These are phyloP conservation scores for Malachius bipustulatus DNA, from an alignment of 2,888 invertebrate species.

Conservation along the genomic window DNA sequence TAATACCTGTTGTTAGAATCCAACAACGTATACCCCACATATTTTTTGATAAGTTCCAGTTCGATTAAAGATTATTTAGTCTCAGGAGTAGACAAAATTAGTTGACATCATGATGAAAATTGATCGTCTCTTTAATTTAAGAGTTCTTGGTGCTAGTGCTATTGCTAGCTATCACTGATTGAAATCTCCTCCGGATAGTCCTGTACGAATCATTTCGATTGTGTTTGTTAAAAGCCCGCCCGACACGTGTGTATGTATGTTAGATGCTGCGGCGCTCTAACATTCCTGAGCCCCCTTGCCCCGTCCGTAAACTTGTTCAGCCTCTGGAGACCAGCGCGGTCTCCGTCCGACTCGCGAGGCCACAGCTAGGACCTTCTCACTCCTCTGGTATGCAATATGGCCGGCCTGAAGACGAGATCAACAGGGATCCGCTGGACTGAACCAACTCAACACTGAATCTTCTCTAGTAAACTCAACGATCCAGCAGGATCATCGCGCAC, in stretches of 20 bases:
- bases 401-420: constrained; percentile 29
- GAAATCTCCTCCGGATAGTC: constrained; percentile 21
- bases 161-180: constrained; percentile 20
- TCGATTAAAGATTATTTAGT: no score
- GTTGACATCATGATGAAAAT: no score
- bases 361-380: constrained; percentile 25
- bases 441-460: no score
- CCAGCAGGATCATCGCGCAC: no score
- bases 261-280: constrained; percentile 35
- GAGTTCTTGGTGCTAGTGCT: no score
- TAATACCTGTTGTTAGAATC: constrained; percentile 24
- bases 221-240: constrained; percentile 25
- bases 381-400: constrained; percentile 41
- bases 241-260: constrained; percentile 33
- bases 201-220: constrained; percentile 29
- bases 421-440: constrained; percentile 31
- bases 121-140: no score
- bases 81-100: no score
- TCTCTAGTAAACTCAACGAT: no score
- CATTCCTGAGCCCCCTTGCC: constrained; percentile 36
- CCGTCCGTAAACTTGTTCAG: constrained; percentile 35
- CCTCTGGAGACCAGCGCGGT: constrained; percentile 31
- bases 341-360: constrained; percentile 26
- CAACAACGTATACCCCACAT: constrained; percentile 14
- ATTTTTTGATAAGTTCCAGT: no score